phyloP scores from a whole-genome alignment of 2,113 vertebrate genomes.

The Podarcis cretensis region DNA sequence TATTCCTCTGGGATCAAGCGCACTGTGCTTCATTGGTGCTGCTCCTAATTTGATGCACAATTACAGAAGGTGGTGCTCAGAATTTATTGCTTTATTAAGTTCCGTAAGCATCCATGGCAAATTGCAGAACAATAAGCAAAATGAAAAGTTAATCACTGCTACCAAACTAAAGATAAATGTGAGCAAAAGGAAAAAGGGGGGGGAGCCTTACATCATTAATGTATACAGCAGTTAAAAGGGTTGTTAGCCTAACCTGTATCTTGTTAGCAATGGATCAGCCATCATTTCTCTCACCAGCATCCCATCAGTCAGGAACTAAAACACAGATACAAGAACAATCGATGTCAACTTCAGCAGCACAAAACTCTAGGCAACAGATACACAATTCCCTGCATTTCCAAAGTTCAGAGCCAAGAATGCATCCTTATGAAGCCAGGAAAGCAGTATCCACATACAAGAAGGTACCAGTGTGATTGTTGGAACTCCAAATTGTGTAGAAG shows the following conservation, averaged over 20 bases:
- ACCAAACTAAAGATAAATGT: neutral
- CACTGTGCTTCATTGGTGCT: neutral
- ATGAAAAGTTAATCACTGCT: neutral
- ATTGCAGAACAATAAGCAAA: neutral
- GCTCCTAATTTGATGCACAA: neutral
- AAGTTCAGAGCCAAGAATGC: neutral
- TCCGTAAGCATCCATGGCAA: neutral
- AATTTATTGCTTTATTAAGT: neutral
- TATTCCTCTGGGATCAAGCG: neutral
- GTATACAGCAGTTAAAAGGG: neutral
- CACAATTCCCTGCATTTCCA: neutral
- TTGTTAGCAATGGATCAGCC: conserved; percentile 94
- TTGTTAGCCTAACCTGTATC: conserved; percentile 85
- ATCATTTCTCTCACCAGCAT: conserved; percentile 99
- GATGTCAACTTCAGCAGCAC: neutral
- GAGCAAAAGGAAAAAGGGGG: neutral
- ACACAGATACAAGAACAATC: conserved; percentile 34
- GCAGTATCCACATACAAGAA: neutral
- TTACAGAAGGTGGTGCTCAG: neutral
- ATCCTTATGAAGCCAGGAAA: neutral
- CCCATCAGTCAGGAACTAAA: conserved; percentile 96
- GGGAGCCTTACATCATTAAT: neutral
- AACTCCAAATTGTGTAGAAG: neutral
- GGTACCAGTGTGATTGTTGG: neutral
- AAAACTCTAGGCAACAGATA: neutral